These are phyloP conservation scores for Drosophila pseudoananassae DNA, from an alignment of 1,140 invertebrate genomes.

Conservation along the genomic window DNA sequence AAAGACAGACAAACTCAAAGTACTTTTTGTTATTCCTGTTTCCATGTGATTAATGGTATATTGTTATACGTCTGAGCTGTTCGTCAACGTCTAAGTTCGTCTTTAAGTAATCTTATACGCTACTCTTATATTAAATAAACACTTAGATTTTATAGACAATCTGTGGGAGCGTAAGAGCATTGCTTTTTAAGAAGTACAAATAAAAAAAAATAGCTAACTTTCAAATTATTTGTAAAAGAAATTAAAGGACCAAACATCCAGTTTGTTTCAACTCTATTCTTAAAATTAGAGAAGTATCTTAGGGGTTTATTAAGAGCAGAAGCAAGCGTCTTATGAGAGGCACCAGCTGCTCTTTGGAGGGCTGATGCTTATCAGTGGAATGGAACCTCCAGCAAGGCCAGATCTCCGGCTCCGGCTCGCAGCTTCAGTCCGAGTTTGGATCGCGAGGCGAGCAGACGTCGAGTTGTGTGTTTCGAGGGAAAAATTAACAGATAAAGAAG, in stretches of 20 bases:
- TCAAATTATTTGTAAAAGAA: background rate
- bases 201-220: background rate
- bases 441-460: slow-evolving; percentile 55
- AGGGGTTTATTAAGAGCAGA: slow-evolving; percentile 19
- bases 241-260: background rate
- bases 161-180: slow-evolving; percentile 6
- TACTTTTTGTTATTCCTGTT: slow-evolving; percentile 59
- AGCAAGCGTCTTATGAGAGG: slow-evolving; percentile 14
- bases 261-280: background rate
- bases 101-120: slow-evolving; percentile 43
- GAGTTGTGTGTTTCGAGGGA: slow-evolving; percentile 18
- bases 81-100: slow-evolving; percentile 49
- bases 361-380: slow-evolving; percentile 58
- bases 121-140: slow-evolving; percentile 45
- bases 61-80: slow-evolving; percentile 48
- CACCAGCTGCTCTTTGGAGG: slow-evolving; percentile 33
- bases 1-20: slow-evolving; percentile 17
- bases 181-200: slow-evolving; percentile 5
- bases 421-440: slow-evolving; percentile 62
- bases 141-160: slow-evolving; percentile 41
- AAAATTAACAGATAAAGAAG: slow-evolving; percentile 42
- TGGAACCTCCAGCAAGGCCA: slow-evolving; percentile 67
- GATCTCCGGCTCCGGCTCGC: slow-evolving; percentile 28
- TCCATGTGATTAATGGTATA: slow-evolving; percentile 60
- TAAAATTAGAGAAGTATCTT: background rate